These are phyloP conservation scores for Eriocheir sinensis DNA, from an alignment of 1,140 invertebrate genomes.

Conservation along the genomic window DNA sequence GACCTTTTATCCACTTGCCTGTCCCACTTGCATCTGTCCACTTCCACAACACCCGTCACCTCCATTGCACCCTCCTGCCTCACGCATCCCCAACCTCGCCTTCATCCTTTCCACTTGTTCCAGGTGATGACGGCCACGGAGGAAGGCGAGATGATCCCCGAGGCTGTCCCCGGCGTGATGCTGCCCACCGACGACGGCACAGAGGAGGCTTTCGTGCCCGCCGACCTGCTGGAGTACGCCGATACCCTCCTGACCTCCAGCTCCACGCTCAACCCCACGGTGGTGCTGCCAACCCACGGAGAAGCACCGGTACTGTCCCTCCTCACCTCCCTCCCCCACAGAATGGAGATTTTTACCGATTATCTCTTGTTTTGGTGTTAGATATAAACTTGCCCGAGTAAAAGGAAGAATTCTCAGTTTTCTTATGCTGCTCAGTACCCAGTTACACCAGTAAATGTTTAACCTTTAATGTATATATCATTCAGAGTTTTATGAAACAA, in stretches of 20 bases:
- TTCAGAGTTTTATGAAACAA: too few species aligned
- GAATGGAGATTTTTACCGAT: background rate
- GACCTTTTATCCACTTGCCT: too few species aligned
- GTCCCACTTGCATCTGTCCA: too few species aligned
- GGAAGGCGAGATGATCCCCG: conserved; percentile 49
- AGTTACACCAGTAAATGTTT: background rate
- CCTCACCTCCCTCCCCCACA: background rate
- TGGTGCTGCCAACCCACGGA: background rate
- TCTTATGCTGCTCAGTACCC: background rate
- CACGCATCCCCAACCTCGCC: too few species aligned
- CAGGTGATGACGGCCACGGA: conserved; percentile 60
- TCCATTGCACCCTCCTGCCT: too few species aligned
- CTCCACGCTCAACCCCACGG: conserved; percentile 31
- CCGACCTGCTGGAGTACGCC: conserved; percentile 71
- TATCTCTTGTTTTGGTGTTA: background rate
- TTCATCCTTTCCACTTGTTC: background rate
- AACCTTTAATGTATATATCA: background rate
- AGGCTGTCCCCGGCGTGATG: conserved; percentile 76
- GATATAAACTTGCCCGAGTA: too few species aligned
- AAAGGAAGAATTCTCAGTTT: too few species aligned
- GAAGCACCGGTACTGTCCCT: background rate
- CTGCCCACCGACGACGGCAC: conserved; percentile 58
- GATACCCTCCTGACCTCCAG: conserved; percentile 62
- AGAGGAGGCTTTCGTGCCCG: conserved; percentile 73
- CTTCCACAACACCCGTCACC: too few species aligned